Conservation (phyloP, 2,888 invertebrate genomes). For the Pristionchus fissidentatus region DNA sequence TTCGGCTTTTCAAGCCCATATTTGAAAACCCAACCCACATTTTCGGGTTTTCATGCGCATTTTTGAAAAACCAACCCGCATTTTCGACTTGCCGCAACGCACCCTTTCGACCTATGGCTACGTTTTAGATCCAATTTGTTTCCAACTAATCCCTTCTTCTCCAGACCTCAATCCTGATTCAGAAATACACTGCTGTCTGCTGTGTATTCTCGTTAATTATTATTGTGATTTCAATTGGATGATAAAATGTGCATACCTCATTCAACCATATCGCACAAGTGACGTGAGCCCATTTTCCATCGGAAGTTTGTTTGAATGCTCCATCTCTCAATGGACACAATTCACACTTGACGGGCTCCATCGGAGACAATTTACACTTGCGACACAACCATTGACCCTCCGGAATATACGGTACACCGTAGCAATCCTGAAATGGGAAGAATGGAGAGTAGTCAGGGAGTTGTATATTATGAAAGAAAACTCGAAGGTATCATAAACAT, state of each 20-base stretch:
- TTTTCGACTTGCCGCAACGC: too few relatives aligned
- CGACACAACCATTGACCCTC: conserved; percentile 98
- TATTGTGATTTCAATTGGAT: background rate
- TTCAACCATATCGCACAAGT: conserved; percentile 99
- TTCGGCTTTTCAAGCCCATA: too few relatives aligned
- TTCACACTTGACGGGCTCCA: conserved; percentile 94
- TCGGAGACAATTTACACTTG: conserved; percentile 94
- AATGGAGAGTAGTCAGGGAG: background rate
- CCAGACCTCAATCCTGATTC: too few relatives aligned
- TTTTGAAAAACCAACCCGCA: too few relatives aligned
- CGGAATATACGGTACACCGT: conserved; percentile 96
- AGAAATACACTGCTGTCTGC: too few relatives aligned
- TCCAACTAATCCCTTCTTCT: too few relatives aligned
- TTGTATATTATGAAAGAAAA: background rate
- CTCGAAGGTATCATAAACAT: background rate
- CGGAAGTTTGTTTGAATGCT: conserved; percentile 95
- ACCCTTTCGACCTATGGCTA: too few relatives aligned
- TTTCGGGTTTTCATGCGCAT: too few relatives aligned
- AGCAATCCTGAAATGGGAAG: conserved; percentile 80
- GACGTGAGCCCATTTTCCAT: conserved; percentile 96
- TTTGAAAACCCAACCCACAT: too few relatives aligned
- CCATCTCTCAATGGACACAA: conserved; percentile 97
- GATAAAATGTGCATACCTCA: conserved; percentile 84
- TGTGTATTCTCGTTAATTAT: background rate
- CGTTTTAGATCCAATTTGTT: too few relatives aligned